Conservation (phyloP, 2,888 invertebrate species). For the Amblyjoppa proteus region DNA sequence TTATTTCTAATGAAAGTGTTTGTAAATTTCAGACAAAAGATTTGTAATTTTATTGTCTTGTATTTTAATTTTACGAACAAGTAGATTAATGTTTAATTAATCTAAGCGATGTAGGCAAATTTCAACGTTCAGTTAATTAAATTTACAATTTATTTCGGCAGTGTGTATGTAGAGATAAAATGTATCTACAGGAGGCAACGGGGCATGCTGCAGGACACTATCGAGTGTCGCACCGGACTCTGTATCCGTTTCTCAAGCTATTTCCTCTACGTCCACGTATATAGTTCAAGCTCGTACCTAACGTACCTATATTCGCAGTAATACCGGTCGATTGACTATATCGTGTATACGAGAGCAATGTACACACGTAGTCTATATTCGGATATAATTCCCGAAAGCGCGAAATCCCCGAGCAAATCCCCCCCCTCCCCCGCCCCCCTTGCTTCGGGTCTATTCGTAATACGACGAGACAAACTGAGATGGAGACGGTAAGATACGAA, state of each 20-base stretch:
- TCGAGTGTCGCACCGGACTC: constrained; percentile 10
- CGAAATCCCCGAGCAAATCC: constrained; percentile 48
- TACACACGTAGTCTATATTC: not conserved
- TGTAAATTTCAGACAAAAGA: too few species aligned
- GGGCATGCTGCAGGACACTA: not conserved
- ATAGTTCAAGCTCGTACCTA: not conserved
- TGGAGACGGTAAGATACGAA: constrained; percentile 3
- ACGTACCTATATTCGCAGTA: not conserved
- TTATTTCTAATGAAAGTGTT: too few species aligned
- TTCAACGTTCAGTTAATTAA: too few species aligned
- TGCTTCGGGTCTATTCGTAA: constrained; percentile 3
- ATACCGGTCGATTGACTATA: not conserved
- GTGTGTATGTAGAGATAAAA: too few species aligned
- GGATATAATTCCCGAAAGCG: constrained; percentile 18
- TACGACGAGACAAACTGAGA: not conserved
- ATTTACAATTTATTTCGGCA: too few species aligned
- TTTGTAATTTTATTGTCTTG: too few species aligned
- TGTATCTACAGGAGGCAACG: not conserved
- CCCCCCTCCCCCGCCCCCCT: not conserved
- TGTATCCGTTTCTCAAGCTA: constrained; percentile 15
- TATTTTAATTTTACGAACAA: too few species aligned
- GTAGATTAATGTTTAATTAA: too few species aligned
- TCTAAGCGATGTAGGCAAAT: too few species aligned
- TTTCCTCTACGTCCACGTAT: not conserved
- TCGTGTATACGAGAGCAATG: constrained; percentile 24